A percentile compares a stretch with the other conserved stretches of the same genome.
phyloP scores from a whole-genome alignment of 2,888 invertebrate genomes.

The Pristionchus maxplancki region DNA sequence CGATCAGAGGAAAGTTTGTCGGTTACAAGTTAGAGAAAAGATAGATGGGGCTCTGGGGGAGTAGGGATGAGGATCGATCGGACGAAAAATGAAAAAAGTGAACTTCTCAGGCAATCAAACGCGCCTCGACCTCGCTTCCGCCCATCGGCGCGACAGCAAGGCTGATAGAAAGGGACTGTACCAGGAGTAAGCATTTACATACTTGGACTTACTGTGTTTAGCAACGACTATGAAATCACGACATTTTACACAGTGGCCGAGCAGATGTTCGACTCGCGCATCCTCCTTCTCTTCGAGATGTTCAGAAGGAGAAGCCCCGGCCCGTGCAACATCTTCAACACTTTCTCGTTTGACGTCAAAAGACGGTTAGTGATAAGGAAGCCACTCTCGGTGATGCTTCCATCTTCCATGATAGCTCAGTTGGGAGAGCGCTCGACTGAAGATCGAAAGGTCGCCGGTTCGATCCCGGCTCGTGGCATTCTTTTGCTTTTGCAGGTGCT shows the following conservation, averaged over 20 bases:
- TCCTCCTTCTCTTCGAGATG: conserved; percentile 25
- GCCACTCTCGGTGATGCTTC: rapidly evolving
- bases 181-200: not conserved
- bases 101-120: not conserved
- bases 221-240: not conserved
- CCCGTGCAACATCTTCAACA: conserved; percentile 29
- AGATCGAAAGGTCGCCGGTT: conserved; percentile 76
- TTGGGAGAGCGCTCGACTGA: conserved; percentile 76
- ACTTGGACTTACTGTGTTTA: conserved; percentile 38
- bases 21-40: too few relatives aligned
- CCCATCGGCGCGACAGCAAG: not conserved
- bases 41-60: too few relatives aligned
- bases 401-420: conserved; percentile 68
- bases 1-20: too few relatives aligned
- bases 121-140: not conserved
- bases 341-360: not conserved
- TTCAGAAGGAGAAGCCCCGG: not conserved
- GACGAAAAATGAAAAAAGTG: too few relatives aligned
- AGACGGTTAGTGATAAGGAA: not conserved
- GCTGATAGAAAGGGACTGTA: not conserved
- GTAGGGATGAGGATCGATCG: too few relatives aligned
- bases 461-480: conserved; percentile 73
- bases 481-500: conserved; percentile 32
- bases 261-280: conserved; percentile 42
- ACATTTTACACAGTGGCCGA: conserved; percentile 8